phyloP scores from a whole-genome alignment of 2,888 invertebrate species.

The Acrobeloides nanus region DNA sequence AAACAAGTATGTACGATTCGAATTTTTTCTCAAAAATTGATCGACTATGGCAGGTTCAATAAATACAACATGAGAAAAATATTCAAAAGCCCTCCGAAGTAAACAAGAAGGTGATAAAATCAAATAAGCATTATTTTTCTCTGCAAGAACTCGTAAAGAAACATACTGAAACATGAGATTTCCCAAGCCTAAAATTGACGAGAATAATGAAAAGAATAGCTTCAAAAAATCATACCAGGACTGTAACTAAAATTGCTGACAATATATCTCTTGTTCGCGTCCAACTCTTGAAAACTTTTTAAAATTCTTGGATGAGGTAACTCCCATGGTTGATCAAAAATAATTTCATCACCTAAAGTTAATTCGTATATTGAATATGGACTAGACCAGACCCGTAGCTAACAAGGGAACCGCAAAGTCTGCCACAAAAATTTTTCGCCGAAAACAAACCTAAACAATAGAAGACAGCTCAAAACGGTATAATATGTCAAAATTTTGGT shows the following conservation, averaged over 20 bases:
- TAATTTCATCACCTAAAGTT: too few relatives aligned
- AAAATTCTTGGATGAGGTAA: too few relatives aligned
- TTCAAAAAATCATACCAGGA: conserved; percentile 14
- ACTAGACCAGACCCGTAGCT: too few relatives aligned
- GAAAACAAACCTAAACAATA: too few relatives aligned
- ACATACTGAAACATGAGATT: conserved; percentile 52
- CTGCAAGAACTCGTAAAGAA: conserved; percentile 31
- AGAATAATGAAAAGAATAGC: conserved; percentile 1
- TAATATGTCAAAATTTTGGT: too few relatives aligned
- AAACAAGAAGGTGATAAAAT: conserved; percentile 32
- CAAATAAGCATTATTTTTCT: conserved; percentile 23
- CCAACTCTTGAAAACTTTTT: too few relatives aligned
- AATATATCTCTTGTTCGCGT: conserved; percentile 18
- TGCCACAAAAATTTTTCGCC: too few relatives aligned
- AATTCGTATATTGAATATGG: too few relatives aligned
- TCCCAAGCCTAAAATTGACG: conserved; percentile 37
- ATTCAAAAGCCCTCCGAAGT: conserved; percentile 26
- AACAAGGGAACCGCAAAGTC: too few relatives aligned
- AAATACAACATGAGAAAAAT: conserved; percentile 12
- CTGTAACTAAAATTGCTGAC: conserved; percentile 29
- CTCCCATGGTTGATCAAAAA: too few relatives aligned
- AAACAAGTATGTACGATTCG: background rate
- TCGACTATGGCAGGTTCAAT: conserved; percentile 7
- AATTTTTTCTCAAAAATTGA: conserved; percentile 1
- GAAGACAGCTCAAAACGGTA: too few relatives aligned